These are phyloP conservation scores for Poecilia picta DNA, from an alignment of 2,797 vertebrate genomes.

Conservation along the genomic window DNA sequence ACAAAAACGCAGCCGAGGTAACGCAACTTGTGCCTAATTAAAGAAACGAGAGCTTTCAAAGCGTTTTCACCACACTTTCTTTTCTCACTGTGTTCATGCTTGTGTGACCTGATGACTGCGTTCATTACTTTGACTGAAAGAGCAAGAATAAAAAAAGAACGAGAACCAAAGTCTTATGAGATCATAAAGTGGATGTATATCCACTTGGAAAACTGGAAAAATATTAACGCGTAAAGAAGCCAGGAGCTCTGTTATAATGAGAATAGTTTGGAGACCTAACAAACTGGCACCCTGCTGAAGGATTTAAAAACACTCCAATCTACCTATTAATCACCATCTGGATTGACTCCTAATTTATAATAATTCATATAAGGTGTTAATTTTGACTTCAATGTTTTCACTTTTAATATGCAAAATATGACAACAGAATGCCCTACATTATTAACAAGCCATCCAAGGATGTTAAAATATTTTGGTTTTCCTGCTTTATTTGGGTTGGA, in stretches of 20 bases:
- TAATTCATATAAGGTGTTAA: too few species aligned
- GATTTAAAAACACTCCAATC: neutral
- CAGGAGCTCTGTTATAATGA: neutral
- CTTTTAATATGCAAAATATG: too few species aligned
- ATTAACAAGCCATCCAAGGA: too few species aligned
- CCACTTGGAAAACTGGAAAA: neutral
- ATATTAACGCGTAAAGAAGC: neutral
- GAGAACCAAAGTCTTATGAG: neutral
- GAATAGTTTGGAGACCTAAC: neutral
- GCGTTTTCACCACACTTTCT: neutral
- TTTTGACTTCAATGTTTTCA: too few species aligned
- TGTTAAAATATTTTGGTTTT: too few species aligned
- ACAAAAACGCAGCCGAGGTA: slow-evolving; percentile 13
- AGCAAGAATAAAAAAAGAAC: neutral
- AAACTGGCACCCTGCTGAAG: neutral
- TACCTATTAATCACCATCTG: neutral
- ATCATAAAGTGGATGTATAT: neutral
- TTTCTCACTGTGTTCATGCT: neutral
- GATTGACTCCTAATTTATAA: neutral
- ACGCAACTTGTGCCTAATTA: neutral
- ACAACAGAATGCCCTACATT: too few species aligned
- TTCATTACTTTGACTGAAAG: neutral
- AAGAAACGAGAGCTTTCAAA: neutral
- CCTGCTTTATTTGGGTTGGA: too few species aligned
- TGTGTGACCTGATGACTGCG: neutral